Base-by-base conservation (phyloP, 2,113 vertebrate genomes). In the Megalops atlanticus region DNA sequence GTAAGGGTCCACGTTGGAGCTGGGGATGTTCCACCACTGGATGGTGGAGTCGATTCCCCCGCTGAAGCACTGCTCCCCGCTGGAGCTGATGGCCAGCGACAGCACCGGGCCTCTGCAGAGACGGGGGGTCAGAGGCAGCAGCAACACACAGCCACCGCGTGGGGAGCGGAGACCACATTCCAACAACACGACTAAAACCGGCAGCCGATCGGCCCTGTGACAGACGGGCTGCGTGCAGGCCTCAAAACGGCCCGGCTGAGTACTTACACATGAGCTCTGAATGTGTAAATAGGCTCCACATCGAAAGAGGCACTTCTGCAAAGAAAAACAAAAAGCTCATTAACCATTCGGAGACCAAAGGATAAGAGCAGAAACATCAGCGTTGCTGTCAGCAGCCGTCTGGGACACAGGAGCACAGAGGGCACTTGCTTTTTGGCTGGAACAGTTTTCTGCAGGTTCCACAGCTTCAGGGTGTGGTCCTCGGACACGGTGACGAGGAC, bases 401-500 rank as follows among this genome's bases (percentile, higher is more conserved):
- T n/a, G n/a, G n/a, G n/a, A n/a, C 27, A 15, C 14, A 49, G 31
- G 72, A 52, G 2, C 12, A 81, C 24, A 18, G 33, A 16, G 36
- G 89, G 92, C 87, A 92, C 93, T 92, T 95, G 95, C 98, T 99
- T 99, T 96, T 99, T 99, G 94, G 97, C 97, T 89, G 98, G 96
- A 93, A 99, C 96, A 0, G 98, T 99, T 95, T 99, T 99, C 91
- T 97, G 98, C 85, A 99, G 94, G 93, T 99, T 99, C 98, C 98
- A 99, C 74, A 99, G 95, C 91, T 99, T 99, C 38, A 99, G 94
- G 73, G 98, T 99, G 89, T 99, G 97, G 90, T 99, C 98, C 92
- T 99, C 98, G 64, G 98, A 99, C 90, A 97, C 98, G 77, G 97
- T 99, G 91, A 99, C 96, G 93, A 99, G 94, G 87, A 98, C 97